phyloP scores from a whole-genome alignment of 1,140 invertebrate species.

The Diorhabda carinulata region DNA sequence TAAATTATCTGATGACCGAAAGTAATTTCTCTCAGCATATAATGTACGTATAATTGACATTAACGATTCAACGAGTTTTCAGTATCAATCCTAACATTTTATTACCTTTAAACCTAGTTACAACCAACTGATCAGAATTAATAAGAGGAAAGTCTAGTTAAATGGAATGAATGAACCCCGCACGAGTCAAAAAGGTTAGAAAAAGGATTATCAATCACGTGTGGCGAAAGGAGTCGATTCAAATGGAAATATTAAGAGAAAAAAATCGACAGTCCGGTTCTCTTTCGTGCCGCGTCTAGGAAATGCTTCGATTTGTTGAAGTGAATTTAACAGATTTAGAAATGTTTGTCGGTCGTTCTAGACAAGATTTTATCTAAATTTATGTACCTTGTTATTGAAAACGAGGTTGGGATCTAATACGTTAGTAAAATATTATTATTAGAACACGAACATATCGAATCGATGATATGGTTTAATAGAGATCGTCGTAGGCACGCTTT shows the following conservation, averaged over 20 bases:
- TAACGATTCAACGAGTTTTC: no score
- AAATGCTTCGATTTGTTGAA: slow-evolving; percentile 17
- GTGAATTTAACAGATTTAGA: slow-evolving; percentile 18
- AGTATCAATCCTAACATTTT: neutral
- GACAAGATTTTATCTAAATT: slow-evolving; percentile 16
- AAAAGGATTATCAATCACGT: slow-evolving; percentile 15
- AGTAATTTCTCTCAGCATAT: no score
- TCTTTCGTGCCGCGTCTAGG: slow-evolving; percentile 7
- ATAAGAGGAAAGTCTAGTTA: neutral
- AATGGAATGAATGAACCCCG: neutral
- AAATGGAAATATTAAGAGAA: slow-evolving; percentile 12
- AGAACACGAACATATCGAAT: neutral
- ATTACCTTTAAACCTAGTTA: neutral
- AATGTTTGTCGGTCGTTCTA: slow-evolving; percentile 17
- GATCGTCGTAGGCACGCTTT: neutral
- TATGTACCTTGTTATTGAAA: slow-evolving; percentile 11
- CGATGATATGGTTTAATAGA: neutral
- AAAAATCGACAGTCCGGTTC: neutral
- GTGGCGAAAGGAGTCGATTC: slow-evolving; percentile 20
- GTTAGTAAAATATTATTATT: slow-evolving; percentile 1
- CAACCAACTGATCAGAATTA: neutral
- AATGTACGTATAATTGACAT: no score
- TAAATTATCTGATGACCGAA: no score
- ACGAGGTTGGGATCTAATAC: neutral
- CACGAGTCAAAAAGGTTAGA: slow-evolving; percentile 8